A percentile compares a stretch with the other conserved stretches of the same genome.
Conservation (phyloP, 2,113 vertebrate species). For the Cryptotis parvus region DNA sequence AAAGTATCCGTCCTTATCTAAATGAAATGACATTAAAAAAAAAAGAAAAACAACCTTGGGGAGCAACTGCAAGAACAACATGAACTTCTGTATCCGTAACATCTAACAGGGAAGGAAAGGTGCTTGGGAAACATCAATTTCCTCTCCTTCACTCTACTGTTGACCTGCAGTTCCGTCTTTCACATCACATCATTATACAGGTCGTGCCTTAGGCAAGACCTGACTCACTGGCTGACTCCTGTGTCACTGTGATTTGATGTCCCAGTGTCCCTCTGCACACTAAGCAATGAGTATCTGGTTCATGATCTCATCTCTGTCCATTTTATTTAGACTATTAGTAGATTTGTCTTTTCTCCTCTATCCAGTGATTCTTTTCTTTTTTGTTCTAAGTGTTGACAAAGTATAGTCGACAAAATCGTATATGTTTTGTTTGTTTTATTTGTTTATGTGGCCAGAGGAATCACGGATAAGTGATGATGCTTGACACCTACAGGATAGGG, state of each 20-base stretch:
- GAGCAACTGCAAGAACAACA: neutral
- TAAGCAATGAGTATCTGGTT: neutral
- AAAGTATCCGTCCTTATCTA: neutral
- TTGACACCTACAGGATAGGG: too few species aligned
- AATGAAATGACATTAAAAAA: conserved; percentile 8
- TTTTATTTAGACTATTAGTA: neutral
- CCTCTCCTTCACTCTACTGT: neutral
- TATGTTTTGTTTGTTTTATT: neutral
- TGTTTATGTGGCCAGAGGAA: too few species aligned
- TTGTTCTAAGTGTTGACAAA: neutral
- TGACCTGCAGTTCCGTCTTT: neutral
- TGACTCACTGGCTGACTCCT: neutral
- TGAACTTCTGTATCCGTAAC: neutral
- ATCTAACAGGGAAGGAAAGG: neutral
- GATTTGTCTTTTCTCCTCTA: neutral
- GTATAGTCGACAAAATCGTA: neutral
- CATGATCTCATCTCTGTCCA: neutral
- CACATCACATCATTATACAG: neutral
- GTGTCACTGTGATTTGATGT: neutral
- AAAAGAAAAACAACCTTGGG: neutral
- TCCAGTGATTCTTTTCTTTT: neutral
- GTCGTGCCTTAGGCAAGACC: neutral
- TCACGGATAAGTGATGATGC: too few species aligned
- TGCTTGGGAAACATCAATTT: neutral
- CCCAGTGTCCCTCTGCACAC: neutral